A percentile compares a stretch with the other conserved stretches of the same genome.
phyloP scores from a whole-genome alignment of 2,888 invertebrate genomes.

The Acutogordius australiensis region DNA sequence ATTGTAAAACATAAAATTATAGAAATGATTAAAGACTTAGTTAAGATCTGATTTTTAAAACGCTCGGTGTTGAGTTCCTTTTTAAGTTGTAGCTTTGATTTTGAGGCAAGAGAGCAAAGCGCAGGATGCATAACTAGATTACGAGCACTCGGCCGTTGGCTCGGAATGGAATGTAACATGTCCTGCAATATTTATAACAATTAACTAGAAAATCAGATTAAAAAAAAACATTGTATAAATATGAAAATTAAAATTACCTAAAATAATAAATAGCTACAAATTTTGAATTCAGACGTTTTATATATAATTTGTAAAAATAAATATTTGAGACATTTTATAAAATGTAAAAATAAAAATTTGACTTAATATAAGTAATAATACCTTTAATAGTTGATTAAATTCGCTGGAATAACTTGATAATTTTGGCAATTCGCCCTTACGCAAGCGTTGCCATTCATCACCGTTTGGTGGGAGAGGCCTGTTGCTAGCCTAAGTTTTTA shows the following conservation, averaged over 20 bases:
- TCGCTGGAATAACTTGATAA: conserved; percentile 24
- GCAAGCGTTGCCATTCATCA: conserved; percentile 43
- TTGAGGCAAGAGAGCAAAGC: conserved; percentile 41
- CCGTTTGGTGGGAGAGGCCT: conserved; percentile 62
- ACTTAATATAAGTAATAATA: too few relatives aligned
- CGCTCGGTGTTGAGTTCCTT: conserved; percentile 48
- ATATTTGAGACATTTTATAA: too few relatives aligned
- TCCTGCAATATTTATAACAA: conserved; percentile 28
- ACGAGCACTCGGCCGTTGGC: conserved; percentile 40
- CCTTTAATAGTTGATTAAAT: conserved; percentile 21
- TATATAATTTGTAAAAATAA: too few relatives aligned
- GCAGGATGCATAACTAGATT: conserved; percentile 41
- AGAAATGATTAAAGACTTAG: too few relatives aligned
- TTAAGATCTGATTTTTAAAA: conserved; percentile 45
- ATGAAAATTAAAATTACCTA: too few relatives aligned
- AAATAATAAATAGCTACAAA: too few relatives aligned
- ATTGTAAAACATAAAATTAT: too few relatives aligned
- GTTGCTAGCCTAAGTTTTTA: conserved; percentile 35
- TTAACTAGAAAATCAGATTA: too few relatives aligned
- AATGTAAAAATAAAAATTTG: too few relatives aligned
- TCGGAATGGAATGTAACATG: conserved; percentile 52
- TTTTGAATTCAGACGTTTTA: too few relatives aligned
- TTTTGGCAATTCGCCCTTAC: conserved; percentile 41
- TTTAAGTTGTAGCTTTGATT: conserved; percentile 44
- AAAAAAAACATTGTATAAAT: too few relatives aligned